phyloP scores from a whole-genome alignment of 2,797 vertebrate genomes.

The Chanos chanos region DNA sequence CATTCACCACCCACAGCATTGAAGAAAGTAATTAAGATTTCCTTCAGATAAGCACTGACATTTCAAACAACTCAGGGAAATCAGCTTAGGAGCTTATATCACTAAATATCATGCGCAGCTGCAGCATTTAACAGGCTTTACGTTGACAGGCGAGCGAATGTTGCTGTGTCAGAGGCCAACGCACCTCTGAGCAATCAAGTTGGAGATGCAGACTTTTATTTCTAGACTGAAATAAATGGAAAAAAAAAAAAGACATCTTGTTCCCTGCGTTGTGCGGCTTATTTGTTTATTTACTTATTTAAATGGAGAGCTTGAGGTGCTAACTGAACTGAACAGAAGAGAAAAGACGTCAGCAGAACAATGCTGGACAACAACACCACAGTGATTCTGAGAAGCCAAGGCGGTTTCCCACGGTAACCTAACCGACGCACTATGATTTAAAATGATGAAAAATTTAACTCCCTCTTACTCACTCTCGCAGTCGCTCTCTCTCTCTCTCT shows the following conservation, averaged over 20 bases:
- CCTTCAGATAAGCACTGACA: constrained; percentile 32
- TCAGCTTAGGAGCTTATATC: background rate
- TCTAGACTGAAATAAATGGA: no score
- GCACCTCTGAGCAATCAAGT: no score
- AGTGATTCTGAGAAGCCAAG: background rate
- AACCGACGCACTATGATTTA: background rate
- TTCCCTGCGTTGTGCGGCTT: no score
- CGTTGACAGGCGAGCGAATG: no score
- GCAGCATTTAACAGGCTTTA: background rate
- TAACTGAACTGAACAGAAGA: no score
- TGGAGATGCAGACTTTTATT: no score
- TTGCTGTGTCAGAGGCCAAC: no score
- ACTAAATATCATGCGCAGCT: constrained; percentile 1
- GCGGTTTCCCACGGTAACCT: constrained; percentile 10
- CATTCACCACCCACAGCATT: constrained; percentile 13
- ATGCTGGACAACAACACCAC: background rate
- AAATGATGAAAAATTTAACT: background rate
- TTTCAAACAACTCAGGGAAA: constrained; percentile 24
- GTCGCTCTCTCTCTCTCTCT: no score
- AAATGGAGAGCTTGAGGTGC: no score
- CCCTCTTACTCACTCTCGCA: background rate
- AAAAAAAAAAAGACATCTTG: no score
- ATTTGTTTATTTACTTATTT: no score
- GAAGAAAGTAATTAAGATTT: constrained; percentile 37
- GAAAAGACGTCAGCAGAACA: no score